Base-by-base conservation (phyloP, 2,797 vertebrate species). In the Amblyopsis hoosieri region DNA sequence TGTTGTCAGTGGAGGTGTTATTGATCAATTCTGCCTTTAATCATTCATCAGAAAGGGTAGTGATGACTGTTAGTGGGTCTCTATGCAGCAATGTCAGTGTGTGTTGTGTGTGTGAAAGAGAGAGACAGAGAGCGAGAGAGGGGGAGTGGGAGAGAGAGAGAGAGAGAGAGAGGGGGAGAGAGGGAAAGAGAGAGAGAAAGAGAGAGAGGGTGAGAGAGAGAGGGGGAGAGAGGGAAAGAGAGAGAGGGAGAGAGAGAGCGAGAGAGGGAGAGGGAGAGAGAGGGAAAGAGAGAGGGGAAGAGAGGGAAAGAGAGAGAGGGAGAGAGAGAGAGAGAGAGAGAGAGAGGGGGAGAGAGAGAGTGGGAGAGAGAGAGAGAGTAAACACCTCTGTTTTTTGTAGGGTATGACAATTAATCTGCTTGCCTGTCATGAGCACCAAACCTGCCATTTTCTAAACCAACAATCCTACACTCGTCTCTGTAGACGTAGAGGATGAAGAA, bases 361-460 rank as follows among this genome's bases (percentile, higher is more conserved):
- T 1, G 17, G 17, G 17, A 17, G 19, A 23, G 19, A 23, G 19
- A 23, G 19, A 23, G 19, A 23, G 19, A 3, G 15, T 14, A 73
- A 74, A 69, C 72, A 72, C 74, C 66, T 82, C 61, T 68, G 4
- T 1, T 80, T 72, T 87, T 85, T 86, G 73, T 33, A 60, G n/a
- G 19, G 83, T 23, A 75, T 87, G 83, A 85, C 71, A 75, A 59
- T 63, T 33, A 47, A 12, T 50, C 60, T 74, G 67, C 85, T 82
- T 75, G 55, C 69, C 65, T 86, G 80, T 81, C 80, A 81, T 59
- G 66, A 67, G 17, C 78, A 80, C 81, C 73, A 80, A 82, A 69
- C 50, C 51, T 49, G 58, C 46, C 58, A 69, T 82, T 82, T 71
- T 63, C 67, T 71, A 82, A 87, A 86, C 59, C 71, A 81, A 83